Evolutionary conservation across 2,113 vertebrate species (phyloP).

Genomic region (Anolis sagrei): DNA sequence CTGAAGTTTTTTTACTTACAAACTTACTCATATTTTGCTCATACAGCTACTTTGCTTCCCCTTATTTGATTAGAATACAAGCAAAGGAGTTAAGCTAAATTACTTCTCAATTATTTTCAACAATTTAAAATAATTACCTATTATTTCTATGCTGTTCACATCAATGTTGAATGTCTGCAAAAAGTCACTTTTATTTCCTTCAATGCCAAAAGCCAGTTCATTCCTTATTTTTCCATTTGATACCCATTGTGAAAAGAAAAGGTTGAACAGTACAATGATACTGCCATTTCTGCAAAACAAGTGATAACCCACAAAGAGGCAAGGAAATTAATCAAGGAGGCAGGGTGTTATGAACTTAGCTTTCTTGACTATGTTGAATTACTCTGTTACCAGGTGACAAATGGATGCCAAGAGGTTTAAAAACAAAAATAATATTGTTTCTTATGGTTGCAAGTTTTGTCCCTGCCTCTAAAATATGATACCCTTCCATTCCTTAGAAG

Average conservation of each 20-base stretch:
- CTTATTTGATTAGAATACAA: no score
- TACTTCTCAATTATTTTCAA: conserved; percentile 48
- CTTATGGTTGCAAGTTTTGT: neutral
- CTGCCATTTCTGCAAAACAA: conserved; percentile 73
- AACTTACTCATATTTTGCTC: no score
- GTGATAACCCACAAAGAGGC: conserved; percentile 15
- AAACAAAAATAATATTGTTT: neutral
- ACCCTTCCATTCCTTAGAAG: neutral
- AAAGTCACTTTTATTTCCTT: conserved; percentile 62
- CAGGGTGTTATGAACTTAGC: neutral
- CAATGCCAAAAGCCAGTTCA: conserved; percentile 70
- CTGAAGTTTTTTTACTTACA: no score
- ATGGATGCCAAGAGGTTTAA: neutral
- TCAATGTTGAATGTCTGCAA: conserved; percentile 71
- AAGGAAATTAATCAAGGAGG: conserved; percentile 34
- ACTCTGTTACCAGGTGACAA: neutral
- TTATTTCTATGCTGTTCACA: conserved; percentile 74
- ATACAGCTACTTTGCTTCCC: no score
- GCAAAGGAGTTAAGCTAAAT: conserved; percentile 17
- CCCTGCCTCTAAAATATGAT: neutral
- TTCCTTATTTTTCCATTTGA: conserved; percentile 65
- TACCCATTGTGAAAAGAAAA: conserved; percentile 70
- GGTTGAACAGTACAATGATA: conserved; percentile 67
- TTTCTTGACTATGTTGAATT: neutral
- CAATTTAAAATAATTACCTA: conserved; percentile 69